Conservation (phyloP, 2,888 invertebrate genomes). For the Drosophila incognita region DNA sequence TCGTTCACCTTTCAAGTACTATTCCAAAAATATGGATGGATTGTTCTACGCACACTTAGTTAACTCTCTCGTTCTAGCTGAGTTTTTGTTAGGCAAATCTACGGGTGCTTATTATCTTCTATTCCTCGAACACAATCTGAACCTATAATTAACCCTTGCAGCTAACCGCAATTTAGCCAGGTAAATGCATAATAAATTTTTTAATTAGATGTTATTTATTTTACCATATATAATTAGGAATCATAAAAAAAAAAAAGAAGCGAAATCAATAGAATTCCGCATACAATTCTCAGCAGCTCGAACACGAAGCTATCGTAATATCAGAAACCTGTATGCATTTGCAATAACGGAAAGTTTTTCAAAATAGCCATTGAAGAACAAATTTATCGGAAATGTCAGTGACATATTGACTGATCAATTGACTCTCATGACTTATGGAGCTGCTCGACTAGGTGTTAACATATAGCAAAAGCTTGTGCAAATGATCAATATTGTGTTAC, state of each 20-base stretch:
- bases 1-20: no score
- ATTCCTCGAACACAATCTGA: neutral
- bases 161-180: no score
- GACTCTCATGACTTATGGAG: neutral
- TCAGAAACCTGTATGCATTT: neutral
- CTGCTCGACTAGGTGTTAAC: neutral
- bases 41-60: no score
- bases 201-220: neutral
- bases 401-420: neutral
- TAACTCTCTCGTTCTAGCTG: neutral
- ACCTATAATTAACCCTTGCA: neutral
- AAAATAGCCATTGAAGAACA: neutral
- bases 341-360: slow-evolving; percentile 12
- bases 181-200: neutral
- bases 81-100: neutral
- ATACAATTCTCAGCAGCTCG: neutral
- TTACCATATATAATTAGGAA: neutral
- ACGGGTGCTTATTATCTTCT: neutral
- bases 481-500: neutral
- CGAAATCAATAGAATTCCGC: accelerated
- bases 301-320: neutral
- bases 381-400: neutral
- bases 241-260: no score
- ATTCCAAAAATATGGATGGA: no score
- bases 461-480: neutral